phyloP scores from a whole-genome alignment of 2,888 invertebrate genomes.

The Taphrorychus bicolor region DNA sequence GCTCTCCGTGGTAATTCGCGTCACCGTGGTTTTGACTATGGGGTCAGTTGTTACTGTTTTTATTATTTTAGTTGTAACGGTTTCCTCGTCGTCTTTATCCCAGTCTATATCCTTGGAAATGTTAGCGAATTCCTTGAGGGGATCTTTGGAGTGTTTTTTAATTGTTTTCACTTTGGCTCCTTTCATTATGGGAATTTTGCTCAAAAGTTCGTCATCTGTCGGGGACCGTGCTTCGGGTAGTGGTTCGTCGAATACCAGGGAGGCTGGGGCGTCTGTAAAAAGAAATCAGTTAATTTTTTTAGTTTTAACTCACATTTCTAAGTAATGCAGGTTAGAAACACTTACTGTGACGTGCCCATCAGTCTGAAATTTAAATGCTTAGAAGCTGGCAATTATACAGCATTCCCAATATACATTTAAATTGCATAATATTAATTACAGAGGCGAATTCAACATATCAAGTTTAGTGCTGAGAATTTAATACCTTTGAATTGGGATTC shows the following conservation, averaged over 20 bases:
- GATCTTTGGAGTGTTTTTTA: conserved; percentile 62
- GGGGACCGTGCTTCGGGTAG: conserved; percentile 10
- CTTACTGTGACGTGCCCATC: too few relatives aligned
- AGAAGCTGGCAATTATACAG: not conserved
- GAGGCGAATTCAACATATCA: too few relatives aligned
- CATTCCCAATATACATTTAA: not conserved
- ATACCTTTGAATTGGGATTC: too few relatives aligned
- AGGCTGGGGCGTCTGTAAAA: not conserved
- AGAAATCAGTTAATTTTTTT: too few relatives aligned
- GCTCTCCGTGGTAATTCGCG: conserved; percentile 50
- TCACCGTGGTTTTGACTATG: conserved; percentile 57
- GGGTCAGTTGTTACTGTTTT: conserved; percentile 48
- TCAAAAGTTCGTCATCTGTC: conserved; percentile 53
- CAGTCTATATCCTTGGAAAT: conserved; percentile 59
- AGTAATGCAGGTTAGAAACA: too few relatives aligned
- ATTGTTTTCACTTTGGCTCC: conserved; percentile 61
- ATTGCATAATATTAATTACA: not conserved
- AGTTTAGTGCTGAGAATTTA: too few relatives aligned
- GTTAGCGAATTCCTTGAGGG: conserved; percentile 59
- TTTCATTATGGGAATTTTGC: conserved; percentile 58
- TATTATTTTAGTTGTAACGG: conserved; percentile 44
- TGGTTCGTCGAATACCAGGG: not conserved
- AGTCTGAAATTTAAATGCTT: not conserved
- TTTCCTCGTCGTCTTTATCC: conserved; percentile 53
- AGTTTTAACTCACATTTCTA: too few relatives aligned